Percentiles rank a stretch among this genome's conserved stretches.
Conservation (phyloP, 1,140 invertebrate species). For the Philopotamus ludificatus region DNA sequence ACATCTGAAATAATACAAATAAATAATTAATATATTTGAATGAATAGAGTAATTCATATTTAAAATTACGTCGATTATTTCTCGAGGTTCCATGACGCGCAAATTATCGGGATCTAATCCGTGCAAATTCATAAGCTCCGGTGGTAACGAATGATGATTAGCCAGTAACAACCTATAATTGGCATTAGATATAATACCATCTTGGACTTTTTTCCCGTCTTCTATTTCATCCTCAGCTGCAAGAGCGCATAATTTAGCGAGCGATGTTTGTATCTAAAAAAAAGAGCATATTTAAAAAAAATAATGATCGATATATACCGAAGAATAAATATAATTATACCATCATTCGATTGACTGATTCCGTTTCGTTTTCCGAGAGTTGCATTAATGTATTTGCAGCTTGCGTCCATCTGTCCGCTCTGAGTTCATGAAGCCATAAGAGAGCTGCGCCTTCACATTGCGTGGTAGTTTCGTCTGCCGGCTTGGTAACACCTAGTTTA, state of each 20-base stretch:
- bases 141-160: conserved; percentile 48
- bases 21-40: conserved; percentile 1
- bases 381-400: conserved; percentile 66
- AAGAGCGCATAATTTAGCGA: conserved; percentile 63
- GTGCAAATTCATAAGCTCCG: conserved; percentile 43
- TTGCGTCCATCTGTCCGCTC: conserved; percentile 34
- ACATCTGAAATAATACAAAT: conserved; percentile 45
- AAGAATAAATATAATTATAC: conserved; percentile 45
- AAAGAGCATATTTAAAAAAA: not conserved
- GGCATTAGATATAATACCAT: conserved; percentile 26
- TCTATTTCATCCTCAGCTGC: conserved; percentile 43
- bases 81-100: conserved; percentile 45
- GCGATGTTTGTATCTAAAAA: conserved; percentile 65
- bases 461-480: not conserved
- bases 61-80: conserved; percentile 47
- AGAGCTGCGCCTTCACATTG: conserved; percentile 27
- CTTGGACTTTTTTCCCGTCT: conserved; percentile 4
- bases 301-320: not conserved
- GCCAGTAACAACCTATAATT: conserved; percentile 45
- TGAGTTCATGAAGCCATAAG: conserved; percentile 39
- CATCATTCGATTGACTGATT: conserved; percentile 71
- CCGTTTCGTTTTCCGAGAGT: conserved; percentile 66
- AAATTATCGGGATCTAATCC: conserved; percentile 43
- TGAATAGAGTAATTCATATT: not conserved
- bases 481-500: conserved; percentile 8